Conservation (phyloP, 1,140 invertebrate genomes). For the Dreissena polymorpha region DNA sequence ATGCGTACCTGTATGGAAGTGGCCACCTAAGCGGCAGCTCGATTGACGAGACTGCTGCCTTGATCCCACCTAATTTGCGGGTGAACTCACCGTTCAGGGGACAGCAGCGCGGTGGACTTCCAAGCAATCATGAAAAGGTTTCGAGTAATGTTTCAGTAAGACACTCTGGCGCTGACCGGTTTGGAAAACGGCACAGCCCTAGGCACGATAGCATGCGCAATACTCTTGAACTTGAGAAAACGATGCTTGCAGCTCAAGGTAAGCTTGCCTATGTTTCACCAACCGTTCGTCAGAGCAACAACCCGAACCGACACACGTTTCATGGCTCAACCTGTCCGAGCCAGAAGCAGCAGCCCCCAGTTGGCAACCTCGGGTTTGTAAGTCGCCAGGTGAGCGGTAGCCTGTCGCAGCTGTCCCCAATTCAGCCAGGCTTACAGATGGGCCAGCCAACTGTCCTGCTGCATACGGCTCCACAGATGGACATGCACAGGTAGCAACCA, state of each 20-base stretch:
- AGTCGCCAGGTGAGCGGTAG: conserved; percentile 55
- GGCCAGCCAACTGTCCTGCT: conserved; percentile 76
- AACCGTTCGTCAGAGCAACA: conserved; percentile 69
- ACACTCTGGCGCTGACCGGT: conserved; percentile 16
- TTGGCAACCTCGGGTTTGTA: conserved; percentile 64
- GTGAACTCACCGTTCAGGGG: conserved; percentile 24
- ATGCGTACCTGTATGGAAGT: conserved; percentile 56
- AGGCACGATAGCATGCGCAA: conserved; percentile 63
- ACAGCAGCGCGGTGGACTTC: not conserved
- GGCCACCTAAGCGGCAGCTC: conserved; percentile 12
- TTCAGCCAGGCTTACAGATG: conserved; percentile 73
- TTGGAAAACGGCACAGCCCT: conserved; percentile 60
- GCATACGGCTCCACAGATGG: conserved; percentile 71
- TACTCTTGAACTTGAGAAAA: conserved; percentile 69
- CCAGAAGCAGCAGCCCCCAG: conserved; percentile 40
- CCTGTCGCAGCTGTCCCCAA: conserved; percentile 74
- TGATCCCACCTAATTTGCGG: conserved; percentile 50
- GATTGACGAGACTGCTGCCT: conserved; percentile 48
- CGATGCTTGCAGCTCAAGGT: conserved; percentile 72
- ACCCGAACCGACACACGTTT: conserved; percentile 40
- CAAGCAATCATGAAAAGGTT: conserved; percentile 60
- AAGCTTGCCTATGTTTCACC: conserved; percentile 76
- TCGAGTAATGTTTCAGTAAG: conserved; percentile 44
- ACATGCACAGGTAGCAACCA: conserved; percentile 69
- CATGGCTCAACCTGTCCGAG: conserved; percentile 47